Conservation (phyloP, 1,140 invertebrate species). For the Drosophila melanogaster region DNA sequence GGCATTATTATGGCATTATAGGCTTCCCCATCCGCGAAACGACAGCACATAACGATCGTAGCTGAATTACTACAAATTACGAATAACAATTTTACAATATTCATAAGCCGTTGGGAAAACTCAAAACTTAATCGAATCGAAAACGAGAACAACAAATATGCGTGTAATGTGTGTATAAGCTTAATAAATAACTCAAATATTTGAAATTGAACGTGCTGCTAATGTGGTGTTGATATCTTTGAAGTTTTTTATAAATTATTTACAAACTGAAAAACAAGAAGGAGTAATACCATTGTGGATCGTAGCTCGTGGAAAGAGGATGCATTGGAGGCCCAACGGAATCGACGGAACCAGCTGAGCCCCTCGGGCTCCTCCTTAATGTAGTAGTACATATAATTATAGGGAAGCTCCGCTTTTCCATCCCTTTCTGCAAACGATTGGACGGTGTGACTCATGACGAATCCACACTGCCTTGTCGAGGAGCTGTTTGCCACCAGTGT, state of each 20-base stretch:
- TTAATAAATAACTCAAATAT: slow-evolving; percentile 57
- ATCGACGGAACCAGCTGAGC: slow-evolving; percentile 30
- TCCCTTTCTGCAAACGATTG: background rate
- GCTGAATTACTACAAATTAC: slow-evolving; percentile 24
- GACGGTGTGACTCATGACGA: slow-evolving; percentile 31
- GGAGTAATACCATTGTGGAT: too few species aligned
- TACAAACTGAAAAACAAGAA: too few species aligned
- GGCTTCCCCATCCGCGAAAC: slow-evolving; percentile 13
- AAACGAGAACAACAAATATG: slow-evolving; percentile 33
- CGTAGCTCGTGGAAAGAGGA: background rate
- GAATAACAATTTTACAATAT: slow-evolving; percentile 27
- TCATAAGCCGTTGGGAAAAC: slow-evolving; percentile 38
- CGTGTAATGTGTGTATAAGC: slow-evolving; percentile 62
- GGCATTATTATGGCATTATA: slow-evolving; percentile 21
- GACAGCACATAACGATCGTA: slow-evolving; percentile 8
- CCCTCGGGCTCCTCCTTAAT: slow-evolving; percentile 15
- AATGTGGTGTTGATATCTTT: background rate
- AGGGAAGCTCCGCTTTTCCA: background rate
- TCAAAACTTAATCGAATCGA: slow-evolving; percentile 39
- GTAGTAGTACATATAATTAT: slow-evolving; percentile 23
- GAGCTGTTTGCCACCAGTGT: background rate
- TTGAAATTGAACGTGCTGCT: slow-evolving; percentile 11
- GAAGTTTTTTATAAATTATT: too few species aligned
- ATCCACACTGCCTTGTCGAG: slow-evolving; percentile 14
- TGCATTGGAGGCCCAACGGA: slow-evolving; percentile 3